Evolutionary conservation across 2,797 vertebrate genomes (phyloP).

Genomic region (Sebastiscus albofasciatus): DNA sequence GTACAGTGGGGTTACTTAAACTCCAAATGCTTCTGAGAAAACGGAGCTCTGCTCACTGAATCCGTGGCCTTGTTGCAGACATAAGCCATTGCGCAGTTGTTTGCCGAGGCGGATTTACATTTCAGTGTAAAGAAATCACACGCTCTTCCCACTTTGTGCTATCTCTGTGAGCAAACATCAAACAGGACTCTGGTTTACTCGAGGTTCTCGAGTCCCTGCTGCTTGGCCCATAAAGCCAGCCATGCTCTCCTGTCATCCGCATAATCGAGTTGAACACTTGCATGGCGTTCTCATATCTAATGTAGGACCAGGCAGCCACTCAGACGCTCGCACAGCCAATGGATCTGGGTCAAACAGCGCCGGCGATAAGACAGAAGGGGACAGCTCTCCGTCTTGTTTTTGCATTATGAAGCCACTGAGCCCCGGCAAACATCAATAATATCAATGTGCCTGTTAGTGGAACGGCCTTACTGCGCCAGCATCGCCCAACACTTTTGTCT

Average conservation of each 20-base stretch:
- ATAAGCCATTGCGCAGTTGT: background rate
- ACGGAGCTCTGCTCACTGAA: background rate
- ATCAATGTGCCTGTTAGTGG: constrained; percentile 10
- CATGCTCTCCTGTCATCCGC: constrained; percentile 39
- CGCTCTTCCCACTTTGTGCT: background rate
- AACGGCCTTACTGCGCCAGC: background rate
- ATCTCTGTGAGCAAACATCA: constrained; percentile 33
- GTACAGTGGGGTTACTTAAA: background rate
- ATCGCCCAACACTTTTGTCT: background rate
- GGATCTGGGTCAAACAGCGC: constrained; percentile 68
- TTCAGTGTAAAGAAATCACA: constrained; percentile 8
- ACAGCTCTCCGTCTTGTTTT: background rate
- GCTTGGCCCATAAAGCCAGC: constrained; percentile 34
- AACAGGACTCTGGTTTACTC: constrained; percentile 7
- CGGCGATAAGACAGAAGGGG: background rate
- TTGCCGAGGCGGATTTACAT: constrained; percentile 24
- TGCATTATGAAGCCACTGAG: background rate
- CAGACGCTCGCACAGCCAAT: constrained; percentile 15
- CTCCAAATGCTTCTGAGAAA: background rate
- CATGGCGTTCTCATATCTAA: constrained; percentile 55
- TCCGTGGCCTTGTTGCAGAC: background rate
- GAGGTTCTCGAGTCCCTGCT: background rate
- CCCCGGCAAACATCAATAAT: constrained; percentile 8
- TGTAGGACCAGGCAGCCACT: constrained; percentile 43
- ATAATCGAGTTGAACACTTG: constrained; percentile 60